phyloP scores from a whole-genome alignment of 2,113 vertebrate genomes.

The Pipa parva region DNA sequence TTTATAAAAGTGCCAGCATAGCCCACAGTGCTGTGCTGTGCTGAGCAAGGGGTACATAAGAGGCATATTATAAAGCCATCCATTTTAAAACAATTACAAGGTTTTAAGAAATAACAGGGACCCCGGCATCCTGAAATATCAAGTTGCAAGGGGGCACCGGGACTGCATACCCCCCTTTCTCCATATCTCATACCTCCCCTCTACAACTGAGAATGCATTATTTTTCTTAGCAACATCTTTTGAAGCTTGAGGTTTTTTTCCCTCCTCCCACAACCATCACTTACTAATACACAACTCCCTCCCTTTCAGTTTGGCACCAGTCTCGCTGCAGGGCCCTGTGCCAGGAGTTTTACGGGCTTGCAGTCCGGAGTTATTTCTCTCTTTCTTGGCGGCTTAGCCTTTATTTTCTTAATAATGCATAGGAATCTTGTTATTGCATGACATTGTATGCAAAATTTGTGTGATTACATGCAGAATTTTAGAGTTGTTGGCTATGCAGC shows the following conservation, averaged over 20 bases:
- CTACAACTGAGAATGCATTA: conserved; percentile 19
- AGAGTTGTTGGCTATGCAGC: too few relatives aligned
- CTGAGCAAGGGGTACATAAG: too few relatives aligned
- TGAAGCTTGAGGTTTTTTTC: conserved; percentile 15
- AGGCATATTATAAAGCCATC: too few relatives aligned
- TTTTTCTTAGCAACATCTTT: conserved; percentile 28
- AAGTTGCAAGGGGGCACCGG: background rate
- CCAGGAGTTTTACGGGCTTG: conserved; percentile 37
- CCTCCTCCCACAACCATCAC: conserved; percentile 28
- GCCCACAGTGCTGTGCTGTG: too few relatives aligned
- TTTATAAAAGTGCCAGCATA: too few relatives aligned
- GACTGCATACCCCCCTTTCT: background rate
- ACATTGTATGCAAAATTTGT: too few relatives aligned
- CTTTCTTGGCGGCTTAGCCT: conserved; percentile 11
- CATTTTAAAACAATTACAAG: too few relatives aligned
- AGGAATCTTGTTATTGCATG: too few relatives aligned
- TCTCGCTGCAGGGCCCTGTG: conserved; percentile 21
- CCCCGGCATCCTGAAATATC: conserved; percentile 11
- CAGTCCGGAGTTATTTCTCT: conserved; percentile 20
- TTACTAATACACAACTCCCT: conserved; percentile 35
- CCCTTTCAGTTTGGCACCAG: conserved; percentile 25
- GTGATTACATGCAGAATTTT: too few relatives aligned
- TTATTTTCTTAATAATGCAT: conserved; percentile 34
- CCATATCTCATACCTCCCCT: conserved; percentile 3
- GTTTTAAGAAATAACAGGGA: too few relatives aligned